Percentiles rank a stretch among this genome's conserved stretches.
These are phyloP conservation scores for Caenorhabditis wallacei DNA, from an alignment of 2,888 invertebrate genomes.

Conservation along the genomic window DNA sequence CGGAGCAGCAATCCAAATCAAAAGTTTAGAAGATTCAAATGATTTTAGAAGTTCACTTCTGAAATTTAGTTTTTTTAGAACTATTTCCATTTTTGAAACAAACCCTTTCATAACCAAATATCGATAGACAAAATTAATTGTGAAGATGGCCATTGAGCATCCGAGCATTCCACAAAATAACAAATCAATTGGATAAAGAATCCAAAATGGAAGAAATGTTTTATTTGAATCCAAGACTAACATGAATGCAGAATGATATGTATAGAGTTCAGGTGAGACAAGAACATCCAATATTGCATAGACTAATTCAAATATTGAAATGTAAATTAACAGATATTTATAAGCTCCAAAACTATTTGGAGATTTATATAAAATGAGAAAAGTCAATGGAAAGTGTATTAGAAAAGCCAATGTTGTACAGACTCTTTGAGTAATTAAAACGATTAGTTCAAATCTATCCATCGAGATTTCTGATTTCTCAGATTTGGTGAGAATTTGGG, in stretches of 20 bases:
- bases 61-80: conserved; percentile 1
- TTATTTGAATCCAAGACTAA: conserved; percentile 47
- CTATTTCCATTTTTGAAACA: neutral
- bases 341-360: conserved; percentile 35
- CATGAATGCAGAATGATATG: conserved; percentile 37
- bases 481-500: neutral
- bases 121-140: conserved; percentile 40
- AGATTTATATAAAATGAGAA: conserved; percentile 32
- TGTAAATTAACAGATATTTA: conserved; percentile 38
- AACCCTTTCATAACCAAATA: conserved; percentile 41
- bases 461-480: neutral
- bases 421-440: conserved; percentile 7
- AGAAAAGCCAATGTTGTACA: conserved; percentile 22
- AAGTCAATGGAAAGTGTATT: conserved; percentile 23
- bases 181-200: conserved; percentile 37
- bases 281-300: conserved; percentile 39
- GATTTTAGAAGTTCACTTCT: conserved; percentile 42
- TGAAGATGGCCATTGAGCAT: conserved; percentile 51
- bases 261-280: conserved; percentile 41
- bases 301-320: conserved; percentile 38
- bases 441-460: conserved; percentile 1
- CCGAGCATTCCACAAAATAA: conserved; percentile 53
- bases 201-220: conserved; percentile 34
- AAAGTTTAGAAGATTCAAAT: conserved; percentile 28
- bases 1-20: conserved; percentile 42